A percentile compares a stretch with the other conserved stretches of the same genome.
Conservation (phyloP, 2,888 invertebrate genomes). For the Cataglyphis albicans region DNA sequence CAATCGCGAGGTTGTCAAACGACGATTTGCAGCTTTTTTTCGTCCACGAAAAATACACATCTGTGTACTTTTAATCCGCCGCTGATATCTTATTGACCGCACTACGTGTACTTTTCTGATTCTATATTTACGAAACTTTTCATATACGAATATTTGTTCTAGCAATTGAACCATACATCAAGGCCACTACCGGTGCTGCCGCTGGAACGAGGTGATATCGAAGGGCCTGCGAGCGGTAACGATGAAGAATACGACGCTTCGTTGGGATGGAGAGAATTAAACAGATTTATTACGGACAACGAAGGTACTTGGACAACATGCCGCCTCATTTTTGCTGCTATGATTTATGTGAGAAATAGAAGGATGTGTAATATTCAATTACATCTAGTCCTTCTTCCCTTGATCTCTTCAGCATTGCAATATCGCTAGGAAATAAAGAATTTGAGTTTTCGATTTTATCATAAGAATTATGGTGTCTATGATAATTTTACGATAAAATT, state of each 20-base stretch:
- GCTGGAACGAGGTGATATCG: slow-evolving; percentile 75
- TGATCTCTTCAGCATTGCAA: neutral
- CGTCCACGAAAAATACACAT: neutral
- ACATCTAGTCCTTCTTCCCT: slow-evolving; percentile 16
- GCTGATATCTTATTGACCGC: slow-evolving; percentile 48
- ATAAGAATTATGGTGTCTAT: neutral
- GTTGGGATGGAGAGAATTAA: slow-evolving; percentile 52
- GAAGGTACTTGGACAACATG: slow-evolving; percentile 65
- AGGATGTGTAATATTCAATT: slow-evolving; percentile 39
- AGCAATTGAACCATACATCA: slow-evolving; percentile 69
- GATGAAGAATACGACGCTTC: slow-evolving; percentile 62
- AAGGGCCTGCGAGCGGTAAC: slow-evolving; percentile 58
- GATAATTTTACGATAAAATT: neutral
- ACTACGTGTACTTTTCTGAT: slow-evolving; percentile 25
- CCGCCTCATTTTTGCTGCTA: slow-evolving; percentile 50
- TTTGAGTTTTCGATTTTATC: neutral
- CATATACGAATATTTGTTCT: slow-evolving; percentile 40
- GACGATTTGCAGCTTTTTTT: neutral
- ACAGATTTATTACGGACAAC: slow-evolving; percentile 51
- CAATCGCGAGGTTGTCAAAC: slow-evolving; percentile 20
- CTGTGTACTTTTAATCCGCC: slow-evolving; percentile 5
- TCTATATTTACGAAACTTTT: slow-evolving; percentile 33
- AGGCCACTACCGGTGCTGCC: slow-evolving; percentile 70
- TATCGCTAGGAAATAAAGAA: neutral
- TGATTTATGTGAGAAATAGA: slow-evolving; percentile 49